Percentiles rank a stretch among this genome's conserved stretches.
Evolutionary conservation across 1,140 invertebrate genomes (phyloP).

Genomic region (Drosophila seguyi): DNA sequence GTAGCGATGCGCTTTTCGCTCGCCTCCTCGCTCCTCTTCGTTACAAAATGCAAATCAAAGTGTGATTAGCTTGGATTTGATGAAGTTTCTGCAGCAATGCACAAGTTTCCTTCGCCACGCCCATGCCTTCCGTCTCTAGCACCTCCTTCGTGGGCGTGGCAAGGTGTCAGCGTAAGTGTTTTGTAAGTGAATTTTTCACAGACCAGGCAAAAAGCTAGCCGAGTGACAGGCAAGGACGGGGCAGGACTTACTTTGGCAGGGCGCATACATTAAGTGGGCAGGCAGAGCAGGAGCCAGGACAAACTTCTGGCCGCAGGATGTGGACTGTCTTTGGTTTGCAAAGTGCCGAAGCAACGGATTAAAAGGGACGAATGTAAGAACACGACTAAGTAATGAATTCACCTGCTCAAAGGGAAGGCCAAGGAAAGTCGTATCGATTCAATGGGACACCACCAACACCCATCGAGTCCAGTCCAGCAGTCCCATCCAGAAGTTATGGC

Average conservation of each 20-base stretch:
- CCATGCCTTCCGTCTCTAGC: background rate
- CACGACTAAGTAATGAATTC: conserved; percentile 45
- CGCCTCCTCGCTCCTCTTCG: conserved; percentile 42
- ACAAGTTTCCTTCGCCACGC: conserved; percentile 58
- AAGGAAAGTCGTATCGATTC: background rate
- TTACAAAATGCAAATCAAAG: conserved; percentile 81
- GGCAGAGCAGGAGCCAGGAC: conserved; percentile 7
- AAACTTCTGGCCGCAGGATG: conserved; percentile 55
- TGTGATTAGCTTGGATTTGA: conserved; percentile 82
- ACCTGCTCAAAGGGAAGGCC: conserved; percentile 13
- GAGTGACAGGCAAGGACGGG: conserved; percentile 43
- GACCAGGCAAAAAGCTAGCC: conserved; percentile 33
- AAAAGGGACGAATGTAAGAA: conserved; percentile 29
- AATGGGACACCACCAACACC: background rate
- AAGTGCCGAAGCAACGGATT: conserved; percentile 28
- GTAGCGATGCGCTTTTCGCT: conserved; percentile 67
- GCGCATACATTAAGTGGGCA: conserved; percentile 58
- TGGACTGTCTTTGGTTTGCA: conserved; percentile 43
- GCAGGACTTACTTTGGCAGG: conserved; percentile 50
- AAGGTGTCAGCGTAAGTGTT: conserved; percentile 75
- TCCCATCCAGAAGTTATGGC: background rate
- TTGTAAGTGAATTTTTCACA: conserved; percentile 74
- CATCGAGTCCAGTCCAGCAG: background rate
- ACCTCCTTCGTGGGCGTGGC: conserved; percentile 18
- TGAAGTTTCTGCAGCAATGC: conserved; percentile 80